Evolutionary conservation across 2,888 invertebrate species (phyloP), one percentile per base, ranked within the genome.

Genomic region (Dolichomitus sp.): DNA sequence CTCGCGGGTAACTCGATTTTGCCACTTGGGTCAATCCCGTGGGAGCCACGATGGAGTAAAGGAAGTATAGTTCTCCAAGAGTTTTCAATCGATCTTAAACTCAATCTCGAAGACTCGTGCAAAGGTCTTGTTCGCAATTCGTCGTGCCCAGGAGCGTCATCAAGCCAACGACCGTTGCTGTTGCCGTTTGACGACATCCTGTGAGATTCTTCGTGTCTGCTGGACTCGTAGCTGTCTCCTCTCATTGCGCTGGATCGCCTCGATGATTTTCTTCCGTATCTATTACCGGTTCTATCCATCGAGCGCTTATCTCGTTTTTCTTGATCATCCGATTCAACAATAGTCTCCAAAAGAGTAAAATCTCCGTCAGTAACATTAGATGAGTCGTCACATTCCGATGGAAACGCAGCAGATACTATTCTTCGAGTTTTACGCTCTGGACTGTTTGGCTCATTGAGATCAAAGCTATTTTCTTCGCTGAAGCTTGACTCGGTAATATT

Each of bases 21-120:
- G 45, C 14, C 48, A 11, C 40, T 61, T 17, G 45, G 33, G 11
- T 50, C 48, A 23, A 48, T 69, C 11, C 12, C 48, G 5, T 54
- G 69, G 11, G 54, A 59, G 27, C 12, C 27, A 4, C 0, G 61
- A 11, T 17, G 37, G 3, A 27, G 14, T 27, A 40, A 30, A 17
- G 52, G 12, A 1, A 30, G 23, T 33, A 50, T 11, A 66, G 2
- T 66, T 68, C 59, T 33, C 14, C 33, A 37, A 14, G 42, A 61
- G 59, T 70, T 69, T 37, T 79, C 65, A 17, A 72, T 61, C 42
- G 75, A 65, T 59, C 54, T 30, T 37, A 48, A 50, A 52, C 30
- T 70, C 54, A 74, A 78, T 65, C 42, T 69, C 50, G 78, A 52
- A 11, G 78, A 79, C 65, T 82, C 78, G 63, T 66, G 33, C 40